Evolutionary conservation across 2,113 vertebrate species (phyloP), one percentile per base, ranked within the genome.

Genomic region (Alligator sinensis): DNA sequence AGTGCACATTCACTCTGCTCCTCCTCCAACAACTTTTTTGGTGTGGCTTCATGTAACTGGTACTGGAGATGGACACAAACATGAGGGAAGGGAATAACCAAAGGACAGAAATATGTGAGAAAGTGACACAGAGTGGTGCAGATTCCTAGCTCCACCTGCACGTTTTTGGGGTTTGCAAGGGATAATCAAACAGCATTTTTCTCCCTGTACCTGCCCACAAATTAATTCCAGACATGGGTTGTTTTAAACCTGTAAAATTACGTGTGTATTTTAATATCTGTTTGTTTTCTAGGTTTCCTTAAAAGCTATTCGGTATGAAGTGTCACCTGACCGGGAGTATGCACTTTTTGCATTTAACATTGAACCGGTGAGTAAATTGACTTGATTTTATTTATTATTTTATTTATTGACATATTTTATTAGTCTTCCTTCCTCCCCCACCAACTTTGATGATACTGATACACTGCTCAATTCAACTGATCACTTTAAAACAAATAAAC

Each of bases 281-380:
- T 93, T 91, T 83, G 61, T 93, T 94, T 92, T 90, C 57, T 70
- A 99, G 99, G 98, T 99, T 89, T 99, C 98, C 88, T 98, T 99
- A 95, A 98, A 99, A 97, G 99, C 99, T 90, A 97, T 98, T 98
- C 98, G 98, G 94, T 99, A 99, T 2, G 98, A 99, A 93, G 98
- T 99, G 38, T 99, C 99, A 81, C 99, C 99, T 14, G 99, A 99
- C 92, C 97, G 98, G 97, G 99, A 99, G 87, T 99, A 99, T 2
- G 99, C 99, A 5, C 98, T 99, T 25, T 99, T 99, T 87, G 98
- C 99, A 77, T 99, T 99, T 93, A 98, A 99, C 27, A 98, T 99
- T 78, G 98, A 98, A 68, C 98, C 98, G 38, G 99, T 99, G 97
- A 99, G 99, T 98, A 94, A 89, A 94, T 4, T 59, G 61, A 87